Conservation (phyloP, 1,140 invertebrate species). For the Maconellicoccus hirsutus region DNA sequence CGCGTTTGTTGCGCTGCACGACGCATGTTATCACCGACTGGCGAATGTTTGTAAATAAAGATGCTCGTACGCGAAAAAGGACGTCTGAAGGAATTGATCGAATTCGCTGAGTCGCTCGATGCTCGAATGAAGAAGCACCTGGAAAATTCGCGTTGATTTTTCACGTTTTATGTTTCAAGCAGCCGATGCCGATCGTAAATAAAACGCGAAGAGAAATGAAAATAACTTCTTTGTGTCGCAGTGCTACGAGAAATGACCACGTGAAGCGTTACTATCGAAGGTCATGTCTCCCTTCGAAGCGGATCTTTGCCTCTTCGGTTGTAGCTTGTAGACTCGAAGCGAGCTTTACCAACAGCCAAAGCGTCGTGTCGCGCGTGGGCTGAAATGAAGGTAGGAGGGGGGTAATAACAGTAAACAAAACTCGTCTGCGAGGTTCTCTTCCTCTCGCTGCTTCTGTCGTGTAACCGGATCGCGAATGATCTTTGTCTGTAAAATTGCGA, state of each 20-base stretch:
- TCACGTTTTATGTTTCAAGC: no score
- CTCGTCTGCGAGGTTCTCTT: not conserved
- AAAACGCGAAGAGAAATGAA: no score
- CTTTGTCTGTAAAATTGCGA: not conserved
- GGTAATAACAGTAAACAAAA: not conserved
- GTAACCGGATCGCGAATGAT: not conserved
- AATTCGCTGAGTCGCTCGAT: no score
- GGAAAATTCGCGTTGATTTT: no score
- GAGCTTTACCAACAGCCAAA: no score
- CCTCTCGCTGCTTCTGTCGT: not conserved
- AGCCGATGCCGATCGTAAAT: no score
- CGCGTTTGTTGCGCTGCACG: not conserved
- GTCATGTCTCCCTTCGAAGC: constrained; percentile 1
- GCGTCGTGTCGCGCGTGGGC: not conserved
- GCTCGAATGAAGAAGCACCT: no score
- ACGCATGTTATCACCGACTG: not conserved
- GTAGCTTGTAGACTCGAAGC: no score
- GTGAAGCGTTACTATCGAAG: not conserved
- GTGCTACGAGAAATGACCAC: not conserved
- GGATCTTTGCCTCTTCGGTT: no score
- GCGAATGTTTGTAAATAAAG: not conserved
- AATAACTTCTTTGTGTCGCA: not conserved
- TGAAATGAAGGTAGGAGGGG: not conserved
- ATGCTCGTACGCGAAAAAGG: not conserved
- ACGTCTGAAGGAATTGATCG: no score